These are phyloP conservation scores for Aleiodes alternator DNA, from an alignment of 2,888 invertebrate species.

Conservation along the genomic window DNA sequence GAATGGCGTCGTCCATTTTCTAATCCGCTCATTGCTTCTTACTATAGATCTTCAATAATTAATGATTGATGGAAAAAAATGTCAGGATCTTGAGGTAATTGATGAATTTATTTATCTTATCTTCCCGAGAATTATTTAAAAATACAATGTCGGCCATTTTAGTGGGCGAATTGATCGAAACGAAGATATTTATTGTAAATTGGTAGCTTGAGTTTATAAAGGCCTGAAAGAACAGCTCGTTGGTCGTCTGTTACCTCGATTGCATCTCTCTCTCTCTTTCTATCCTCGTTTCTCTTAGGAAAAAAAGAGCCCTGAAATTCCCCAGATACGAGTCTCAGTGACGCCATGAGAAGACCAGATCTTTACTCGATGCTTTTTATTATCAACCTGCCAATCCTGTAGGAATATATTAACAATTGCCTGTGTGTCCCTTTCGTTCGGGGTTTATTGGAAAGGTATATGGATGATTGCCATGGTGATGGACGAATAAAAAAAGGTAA, in stretches of 20 bases:
- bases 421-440: constrained; percentile 2
- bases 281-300: constrained; percentile 22
- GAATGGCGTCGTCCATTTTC: background rate
- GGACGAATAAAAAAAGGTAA: constrained; percentile 18
- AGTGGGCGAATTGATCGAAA: constrained; percentile 35
- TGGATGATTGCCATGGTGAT: constrained; percentile 40
- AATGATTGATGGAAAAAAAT: background rate
- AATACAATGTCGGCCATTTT: constrained; percentile 2
- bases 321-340: constrained; percentile 51
- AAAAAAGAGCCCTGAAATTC: constrained; percentile 54
- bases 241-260: constrained; percentile 11
- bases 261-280: constrained; percentile 36
- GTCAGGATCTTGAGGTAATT: constrained; percentile 26
- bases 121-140: constrained; percentile 18
- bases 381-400: constrained; percentile 45
- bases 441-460: constrained; percentile 38
- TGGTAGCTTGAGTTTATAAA: constrained; percentile 26
- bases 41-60: background rate
- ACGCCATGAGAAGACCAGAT: constrained; percentile 47
- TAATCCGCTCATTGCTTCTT: too few relatives aligned
- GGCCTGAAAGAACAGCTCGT: constrained; percentile 23
- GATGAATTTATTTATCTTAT: constrained; percentile 43
- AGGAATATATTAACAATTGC: constrained; percentile 46
- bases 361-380: constrained; percentile 42
- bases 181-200: constrained; percentile 41